Base-by-base conservation (phyloP, 2,888 invertebrate species). In the Tetheella fluctuosa region DNA sequence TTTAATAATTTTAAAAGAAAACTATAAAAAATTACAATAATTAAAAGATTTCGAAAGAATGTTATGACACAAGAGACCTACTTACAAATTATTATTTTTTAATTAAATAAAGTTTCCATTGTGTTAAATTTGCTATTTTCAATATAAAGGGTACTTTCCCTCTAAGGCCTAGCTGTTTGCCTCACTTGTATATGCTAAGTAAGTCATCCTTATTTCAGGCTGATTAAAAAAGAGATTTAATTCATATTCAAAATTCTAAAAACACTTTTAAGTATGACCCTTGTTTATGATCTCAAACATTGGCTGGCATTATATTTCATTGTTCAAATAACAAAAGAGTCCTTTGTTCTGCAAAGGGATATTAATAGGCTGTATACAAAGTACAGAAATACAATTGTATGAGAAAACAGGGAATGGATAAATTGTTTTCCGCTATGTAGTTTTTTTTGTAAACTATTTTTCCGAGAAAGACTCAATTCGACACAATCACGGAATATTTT, bases 391-490 rank as follows among this genome's bases (percentile, higher is more conserved):
- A 48, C 48, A 48, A 48, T 48, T 48, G 48, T 48, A 42, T 48
- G 48, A 48, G 48, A 48, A 48, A 48, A 48, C 17, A 48, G 48
- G 10, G 15, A 42, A 17, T 48, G 48, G 48, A 48, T 48, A 48
- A 48, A 48, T 48, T 48, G 48, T 1, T 48, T 48, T 48, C 48
- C 48, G 48, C 48, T 48, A 10, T 48, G 48, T 20, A 48, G 48
- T 48, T 48, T 48, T 34, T 48, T 20, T 7, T 15, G n/a, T 48
- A 10, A 48, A 20, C 10, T 48, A 10, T 3, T 48, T 48, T 48
- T 10, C 20, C 48, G 2, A 48, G 10, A n/a, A 42, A 42, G 17
- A n/a, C 17, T 42, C 42, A 10, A 42, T 42, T 17, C 7, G 17
- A 1, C 20, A 48, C 10, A 15, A 48, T 20, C 48, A 48, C 8